A percentile compares a stretch with the other conserved stretches of the same genome.
Evolutionary conservation across 2,113 vertebrate genomes (phyloP).

Genomic region (Micronycteris hirsuta): DNA sequence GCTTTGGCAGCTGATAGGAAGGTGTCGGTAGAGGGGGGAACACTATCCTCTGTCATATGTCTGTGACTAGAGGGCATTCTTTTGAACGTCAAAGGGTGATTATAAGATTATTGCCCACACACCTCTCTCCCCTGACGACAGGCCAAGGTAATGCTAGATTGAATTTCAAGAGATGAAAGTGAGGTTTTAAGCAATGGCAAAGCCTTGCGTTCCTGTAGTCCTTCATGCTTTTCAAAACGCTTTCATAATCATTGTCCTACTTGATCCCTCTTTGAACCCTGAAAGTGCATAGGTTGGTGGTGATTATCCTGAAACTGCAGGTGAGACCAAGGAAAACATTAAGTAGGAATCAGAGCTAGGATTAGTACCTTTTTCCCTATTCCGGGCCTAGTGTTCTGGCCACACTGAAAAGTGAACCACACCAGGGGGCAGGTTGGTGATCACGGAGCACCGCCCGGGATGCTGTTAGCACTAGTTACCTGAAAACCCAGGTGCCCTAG

Average conservation of each 20-base stretch:
- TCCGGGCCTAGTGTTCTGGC: background rate
- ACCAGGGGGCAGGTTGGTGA: background rate
- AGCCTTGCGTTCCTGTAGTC: conserved; percentile 40
- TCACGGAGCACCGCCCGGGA: background rate
- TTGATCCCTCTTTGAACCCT: conserved; percentile 43
- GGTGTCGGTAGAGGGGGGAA: background rate
- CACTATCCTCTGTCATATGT: background rate
- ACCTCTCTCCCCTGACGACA: conserved; percentile 7
- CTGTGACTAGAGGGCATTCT: background rate
- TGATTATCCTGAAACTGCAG: background rate
- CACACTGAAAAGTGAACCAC: background rate
- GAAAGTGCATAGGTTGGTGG: background rate
- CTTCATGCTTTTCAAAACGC: conserved; percentile 44
- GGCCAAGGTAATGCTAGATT: background rate
- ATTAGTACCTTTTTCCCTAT: background rate
- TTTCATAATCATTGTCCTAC: conserved; percentile 31
- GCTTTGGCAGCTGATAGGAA: background rate
- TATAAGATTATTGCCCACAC: background rate
- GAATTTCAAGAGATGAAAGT: conserved; percentile 47
- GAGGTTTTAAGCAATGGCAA: background rate
- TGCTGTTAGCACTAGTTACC: background rate
- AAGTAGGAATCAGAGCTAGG: background rate
- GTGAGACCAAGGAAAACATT: background rate
- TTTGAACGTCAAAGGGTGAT: background rate
- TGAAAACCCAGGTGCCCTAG: background rate